These are phyloP conservation scores for Episyrphus balteatus DNA, from an alignment of 1,140 invertebrate species.

Conservation along the genomic window DNA sequence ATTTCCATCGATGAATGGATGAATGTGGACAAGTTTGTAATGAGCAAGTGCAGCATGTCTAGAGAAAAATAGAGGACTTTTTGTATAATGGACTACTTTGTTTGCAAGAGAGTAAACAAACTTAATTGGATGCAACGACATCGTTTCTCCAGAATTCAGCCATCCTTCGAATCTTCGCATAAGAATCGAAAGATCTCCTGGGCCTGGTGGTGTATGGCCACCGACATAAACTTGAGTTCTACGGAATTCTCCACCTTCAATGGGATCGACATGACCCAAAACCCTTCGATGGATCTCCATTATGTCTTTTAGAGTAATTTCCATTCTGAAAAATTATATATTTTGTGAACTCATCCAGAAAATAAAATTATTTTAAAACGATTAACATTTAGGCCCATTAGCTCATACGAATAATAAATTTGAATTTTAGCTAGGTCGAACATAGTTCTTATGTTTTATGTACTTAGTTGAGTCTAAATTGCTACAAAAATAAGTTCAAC, in stretches of 20 bases:
- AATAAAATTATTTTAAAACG: too few species aligned
- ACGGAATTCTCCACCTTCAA: slow-evolving; percentile 73
- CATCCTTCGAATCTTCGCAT: slow-evolving; percentile 85
- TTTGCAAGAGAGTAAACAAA: too few species aligned
- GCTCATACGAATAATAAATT: too few species aligned
- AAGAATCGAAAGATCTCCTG: slow-evolving; percentile 63
- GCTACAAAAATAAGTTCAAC: too few species aligned
- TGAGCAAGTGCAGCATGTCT: slow-evolving; percentile 80
- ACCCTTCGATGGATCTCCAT: slow-evolving; percentile 87
- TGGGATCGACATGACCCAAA: slow-evolving; percentile 84
- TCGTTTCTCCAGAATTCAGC: slow-evolving; percentile 78
- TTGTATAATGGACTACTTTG: too few species aligned
- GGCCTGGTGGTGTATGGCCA: slow-evolving; percentile 77
- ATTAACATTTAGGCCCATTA: too few species aligned
- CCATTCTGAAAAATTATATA: slow-evolving; percentile 46
- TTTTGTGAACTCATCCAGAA: too few species aligned
- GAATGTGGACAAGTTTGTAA: slow-evolving; percentile 92
- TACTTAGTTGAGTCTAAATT: too few species aligned
- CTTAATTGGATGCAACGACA: slow-evolving; percentile 78
- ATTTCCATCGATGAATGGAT: slow-evolving; percentile 89
- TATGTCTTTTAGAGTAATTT: slow-evolving; percentile 76
- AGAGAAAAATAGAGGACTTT: background rate
- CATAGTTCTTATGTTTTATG: too few species aligned
- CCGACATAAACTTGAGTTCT: slow-evolving; percentile 85
- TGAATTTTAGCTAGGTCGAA: too few species aligned